These are phyloP conservation scores for Cistogaster globosa DNA, from an alignment of 2,888 invertebrate genomes.

Conservation along the genomic window DNA sequence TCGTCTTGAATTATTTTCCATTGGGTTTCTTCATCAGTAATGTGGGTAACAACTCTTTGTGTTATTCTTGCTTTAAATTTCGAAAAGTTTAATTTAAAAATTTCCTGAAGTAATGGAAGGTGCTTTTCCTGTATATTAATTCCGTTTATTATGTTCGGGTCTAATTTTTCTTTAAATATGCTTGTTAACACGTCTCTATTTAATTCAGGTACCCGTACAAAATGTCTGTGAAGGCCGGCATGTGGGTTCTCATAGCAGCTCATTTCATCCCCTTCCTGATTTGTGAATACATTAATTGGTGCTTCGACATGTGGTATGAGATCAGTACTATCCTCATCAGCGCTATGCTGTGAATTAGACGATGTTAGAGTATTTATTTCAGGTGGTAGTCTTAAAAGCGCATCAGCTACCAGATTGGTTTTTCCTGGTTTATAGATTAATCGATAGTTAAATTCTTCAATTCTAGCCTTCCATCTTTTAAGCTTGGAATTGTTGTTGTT, in stretches of 20 bases:
- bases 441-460: conserved; percentile 67
- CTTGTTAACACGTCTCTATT: conserved; percentile 28
- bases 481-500: conserved; percentile 37
- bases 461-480: conserved; percentile 60
- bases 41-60: conserved; percentile 52
- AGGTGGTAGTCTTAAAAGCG: conserved; percentile 46
- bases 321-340: conserved; percentile 66
- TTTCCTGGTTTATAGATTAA: conserved; percentile 58
- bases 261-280: conserved; percentile 52
- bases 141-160: conserved; percentile 4
- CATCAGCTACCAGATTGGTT: conserved; percentile 64
- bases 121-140: conserved; percentile 14
- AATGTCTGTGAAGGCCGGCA: conserved; percentile 25
- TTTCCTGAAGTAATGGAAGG: conserved; percentile 16
- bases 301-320: conserved; percentile 58
- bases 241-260: conserved; percentile 19
- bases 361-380: conserved; percentile 12
- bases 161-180: conserved; percentile 25
- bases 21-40: conserved; percentile 32
- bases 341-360: conserved; percentile 53
- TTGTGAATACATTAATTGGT: conserved; percentile 53
- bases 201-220: conserved; percentile 9
- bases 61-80: conserved; percentile 42
- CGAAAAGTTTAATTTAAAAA: conserved; percentile 15
- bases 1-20: conserved; percentile 46